Base-by-base conservation (phyloP, 1,140 invertebrate species). In the Ptiloglossa arizonensis region DNA sequence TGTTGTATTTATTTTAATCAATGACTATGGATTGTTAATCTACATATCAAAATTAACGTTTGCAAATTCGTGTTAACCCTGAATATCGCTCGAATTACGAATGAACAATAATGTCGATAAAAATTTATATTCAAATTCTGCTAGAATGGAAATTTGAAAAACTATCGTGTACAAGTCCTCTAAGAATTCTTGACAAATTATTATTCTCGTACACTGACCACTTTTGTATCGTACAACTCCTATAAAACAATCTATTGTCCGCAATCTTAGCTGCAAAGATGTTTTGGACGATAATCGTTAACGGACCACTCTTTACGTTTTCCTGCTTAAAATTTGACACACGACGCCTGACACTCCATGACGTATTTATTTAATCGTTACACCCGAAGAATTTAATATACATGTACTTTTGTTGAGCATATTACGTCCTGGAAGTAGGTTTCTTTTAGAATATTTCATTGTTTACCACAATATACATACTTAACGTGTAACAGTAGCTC, bases 401-500 rank as follows among this genome's bases (percentile, higher is more conserved):
- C 46, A 67, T 75, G 50, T 80, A 80, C 59, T 83, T 54, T 64
- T 85, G 72, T 90, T 89, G 88, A 90, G 88, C 88, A 88, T 86
- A 74, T 90, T 87, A 87, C 80, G 83, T 90, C 83, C 82, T 89
- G 85, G 80, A 89, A 89, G 69, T 89, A 87, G 69, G 77, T 77
- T 86, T 84, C 15, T 87, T 85, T 89, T 89, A 90, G 89, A 90
- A 90, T 89, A 90, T 90, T 72, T 83, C 82, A 84, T 86, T 81
- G 80, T 86, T 87, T 67, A 87, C 78, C 83, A 85, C 78, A 77
- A 85, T 84, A 86, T 81, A 81, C 56, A 87, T 81, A 78, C 62
- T 81, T 82, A 80, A 73, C 32, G 22, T 78, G 64, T 74, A 81
- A 76, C 86, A 74, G 79, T 80, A 82, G 77, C 81, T 78, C 68